A percentile compares a stretch with the other conserved stretches of the same genome.
phyloP scores from a whole-genome alignment of 2,888 invertebrate species.

The Ephialtes manifestator region DNA sequence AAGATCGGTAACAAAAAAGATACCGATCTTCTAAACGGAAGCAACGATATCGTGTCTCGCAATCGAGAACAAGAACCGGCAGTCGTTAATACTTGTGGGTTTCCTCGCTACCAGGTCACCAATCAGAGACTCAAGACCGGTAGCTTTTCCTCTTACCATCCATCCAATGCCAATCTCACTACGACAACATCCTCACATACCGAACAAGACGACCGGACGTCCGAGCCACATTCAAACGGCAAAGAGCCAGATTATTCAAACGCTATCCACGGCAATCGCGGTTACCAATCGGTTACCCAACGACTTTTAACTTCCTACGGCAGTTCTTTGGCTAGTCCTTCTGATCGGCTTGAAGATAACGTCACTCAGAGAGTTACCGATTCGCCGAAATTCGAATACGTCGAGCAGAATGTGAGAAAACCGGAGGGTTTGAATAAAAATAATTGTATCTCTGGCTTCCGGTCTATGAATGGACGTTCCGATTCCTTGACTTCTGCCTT shows the following conservation, averaged over 20 bases:
- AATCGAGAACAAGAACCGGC: conserved; percentile 47
- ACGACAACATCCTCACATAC: background rate
- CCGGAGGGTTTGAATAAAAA: conserved; percentile 10
- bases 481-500: conserved; percentile 40
- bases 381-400: background rate
- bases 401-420: conserved; percentile 5
- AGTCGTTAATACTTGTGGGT: conserved; percentile 52
- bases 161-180: conserved; percentile 34
- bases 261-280: conserved; percentile 24
- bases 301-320: conserved; percentile 18
- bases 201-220: conserved; percentile 11
- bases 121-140: conserved; percentile 60
- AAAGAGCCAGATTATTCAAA: conserved; percentile 44
- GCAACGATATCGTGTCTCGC: conserved; percentile 19
- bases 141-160: conserved; percentile 49
- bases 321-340: background rate
- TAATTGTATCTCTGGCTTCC: conserved; percentile 48
- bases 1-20: conserved; percentile 66
- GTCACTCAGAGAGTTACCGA: background rate
- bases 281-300: conserved; percentile 39
- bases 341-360: conserved; percentile 12
- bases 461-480: conserved; percentile 46
- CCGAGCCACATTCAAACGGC: conserved; percentile 33
- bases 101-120: conserved; percentile 65
- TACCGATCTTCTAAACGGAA: conserved; percentile 49